These are phyloP conservation scores for Microcebus murinus DNA, from an alignment of 2,113 vertebrate genomes.

Conservation along the genomic window DNA sequence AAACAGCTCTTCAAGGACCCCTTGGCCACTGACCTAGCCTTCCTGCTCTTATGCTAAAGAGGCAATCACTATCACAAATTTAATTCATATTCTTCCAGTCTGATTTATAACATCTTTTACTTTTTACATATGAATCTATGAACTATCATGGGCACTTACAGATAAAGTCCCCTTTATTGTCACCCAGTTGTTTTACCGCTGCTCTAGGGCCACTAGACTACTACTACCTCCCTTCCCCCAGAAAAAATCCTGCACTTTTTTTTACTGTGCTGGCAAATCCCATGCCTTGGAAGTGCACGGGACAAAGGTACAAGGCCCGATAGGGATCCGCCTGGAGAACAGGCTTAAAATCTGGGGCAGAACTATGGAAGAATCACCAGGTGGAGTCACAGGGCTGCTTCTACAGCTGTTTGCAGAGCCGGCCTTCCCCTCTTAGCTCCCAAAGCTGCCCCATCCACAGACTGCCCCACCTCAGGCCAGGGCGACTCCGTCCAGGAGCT, in stretches of 20 bases:
- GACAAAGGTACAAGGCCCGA: background rate
- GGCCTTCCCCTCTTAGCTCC: background rate
- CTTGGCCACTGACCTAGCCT: background rate
- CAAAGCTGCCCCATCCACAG: background rate
- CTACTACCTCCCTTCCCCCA: background rate
- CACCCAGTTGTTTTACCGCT: background rate
- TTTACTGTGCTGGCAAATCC: background rate
- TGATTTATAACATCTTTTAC: background rate
- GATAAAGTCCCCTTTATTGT: background rate
- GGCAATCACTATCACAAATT: background rate
- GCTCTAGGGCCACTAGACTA: background rate
- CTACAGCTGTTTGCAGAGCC: background rate
- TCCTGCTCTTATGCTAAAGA: background rate
- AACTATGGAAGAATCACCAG: background rate
- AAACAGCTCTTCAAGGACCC: background rate
- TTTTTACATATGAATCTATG: too few species aligned
- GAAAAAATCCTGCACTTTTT: background rate
- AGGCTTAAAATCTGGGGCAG: background rate
- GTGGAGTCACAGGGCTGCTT: background rate
- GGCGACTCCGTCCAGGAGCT: background rate
- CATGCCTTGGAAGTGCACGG: background rate
- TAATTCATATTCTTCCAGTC: background rate
- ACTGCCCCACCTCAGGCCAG: background rate
- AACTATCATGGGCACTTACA: background rate
- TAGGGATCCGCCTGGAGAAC: background rate